Evolutionary conservation across 2,797 vertebrate species (phyloP).

Genomic region (Menidia menidia): DNA sequence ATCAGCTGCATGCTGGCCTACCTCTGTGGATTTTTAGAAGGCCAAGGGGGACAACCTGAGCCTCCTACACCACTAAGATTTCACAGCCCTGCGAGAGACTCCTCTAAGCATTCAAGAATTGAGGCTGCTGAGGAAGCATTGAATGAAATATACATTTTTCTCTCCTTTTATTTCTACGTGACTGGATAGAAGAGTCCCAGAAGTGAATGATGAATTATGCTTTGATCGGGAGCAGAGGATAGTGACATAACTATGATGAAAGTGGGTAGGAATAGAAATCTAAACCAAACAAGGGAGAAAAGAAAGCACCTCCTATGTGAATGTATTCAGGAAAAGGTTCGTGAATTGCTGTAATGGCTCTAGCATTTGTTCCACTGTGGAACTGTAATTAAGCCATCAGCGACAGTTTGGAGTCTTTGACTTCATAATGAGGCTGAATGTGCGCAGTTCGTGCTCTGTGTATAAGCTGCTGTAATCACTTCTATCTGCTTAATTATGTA

Average conservation of each 20-base stretch:
- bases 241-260: conserved; percentile 1
- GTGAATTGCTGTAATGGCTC: conserved; percentile 64
- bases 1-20: conserved; percentile 42
- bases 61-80: conserved; percentile 30
- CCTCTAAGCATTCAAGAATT: conserved; percentile 9
- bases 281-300: conserved; percentile 20
- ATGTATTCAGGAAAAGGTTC: conserved; percentile 68
- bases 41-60: conserved; percentile 39
- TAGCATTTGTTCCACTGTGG: conserved; percentile 74
- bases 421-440: conserved; percentile 84
- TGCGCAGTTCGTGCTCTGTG: conserved; percentile 77
- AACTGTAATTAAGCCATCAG: conserved; percentile 85
- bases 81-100: conserved; percentile 21
- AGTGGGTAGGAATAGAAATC: conserved; percentile 1
- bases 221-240: conserved; percentile 34
- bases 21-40: conserved; percentile 52
- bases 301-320: conserved; percentile 39
- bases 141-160: background rate
- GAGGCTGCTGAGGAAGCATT: conserved; percentile 9
- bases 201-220: conserved; percentile 28
- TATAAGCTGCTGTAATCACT: conserved; percentile 85
- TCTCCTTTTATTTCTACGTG: conserved; percentile 2
- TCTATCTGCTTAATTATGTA: conserved; percentile 87
- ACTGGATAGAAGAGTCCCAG: conserved; percentile 1
- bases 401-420: conserved; percentile 84